Base-by-base conservation (phyloP, 2,113 vertebrate genomes). In the Fulmarus glacialis region DNA sequence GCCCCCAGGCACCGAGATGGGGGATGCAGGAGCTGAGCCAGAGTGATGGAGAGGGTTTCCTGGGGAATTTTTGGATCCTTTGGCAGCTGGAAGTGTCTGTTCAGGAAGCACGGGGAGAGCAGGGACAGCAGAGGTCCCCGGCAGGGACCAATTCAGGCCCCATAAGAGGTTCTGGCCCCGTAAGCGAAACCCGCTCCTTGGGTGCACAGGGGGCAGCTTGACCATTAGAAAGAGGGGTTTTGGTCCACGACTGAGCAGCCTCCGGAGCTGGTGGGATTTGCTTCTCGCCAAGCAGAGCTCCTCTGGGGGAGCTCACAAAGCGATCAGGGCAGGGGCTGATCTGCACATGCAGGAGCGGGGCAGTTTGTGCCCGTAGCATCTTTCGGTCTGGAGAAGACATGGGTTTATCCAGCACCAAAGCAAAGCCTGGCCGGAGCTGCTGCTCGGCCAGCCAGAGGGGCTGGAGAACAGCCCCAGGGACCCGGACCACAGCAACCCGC, bases 361-460 rank as follows among this genome's bases (percentile, higher is more conserved):
- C 79, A 34, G 9, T 8, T n/a, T 21, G 40, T 52, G 62, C 64
- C 66, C 10, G 1, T 4, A 42, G 82, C 50, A 52, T 48, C 75
- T 81, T n/a, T 34, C 1, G 0, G 32, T 52, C 4, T 2, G 26
- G 34, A 84, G 56, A 66, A 87, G 26, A 56, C 40, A 8, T 0
- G 8, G 81, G 40, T 62, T 62, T 62, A 68, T 1, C 66, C 47
- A 53, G 48, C 24, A 50, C 50, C 50, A 64, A 92, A 90, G 82
- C 30, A 34, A 72, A 93, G 53, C 81, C 38, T 59, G 55, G 15
- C 43, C 62, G 42, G 78, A 77, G 58, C 34, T 72, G 48, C 53
- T 34, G 34, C 34, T 71, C 14, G 11, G 53, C n/a, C 48, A 52
- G 38, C 30, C 30, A 15, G 19, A 70, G 50, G 26, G 43, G 43